Conservation (phyloP, 2,888 invertebrate species). For the Himalopsyche tibetana region DNA sequence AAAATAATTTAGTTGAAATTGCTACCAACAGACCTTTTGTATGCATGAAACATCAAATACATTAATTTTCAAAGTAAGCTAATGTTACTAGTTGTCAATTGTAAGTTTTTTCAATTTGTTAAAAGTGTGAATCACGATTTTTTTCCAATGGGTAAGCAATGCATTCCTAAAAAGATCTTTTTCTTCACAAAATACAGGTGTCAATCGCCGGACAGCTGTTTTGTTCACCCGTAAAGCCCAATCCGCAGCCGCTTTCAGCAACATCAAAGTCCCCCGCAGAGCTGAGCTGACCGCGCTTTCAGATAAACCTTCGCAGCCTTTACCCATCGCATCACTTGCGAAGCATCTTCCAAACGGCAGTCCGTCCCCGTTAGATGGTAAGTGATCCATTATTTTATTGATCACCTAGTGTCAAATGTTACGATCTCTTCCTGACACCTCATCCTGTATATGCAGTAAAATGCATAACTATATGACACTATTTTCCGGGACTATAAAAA, state of each 20-base stretch:
- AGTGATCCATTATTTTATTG: neutral
- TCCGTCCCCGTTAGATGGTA: conserved; percentile 41
- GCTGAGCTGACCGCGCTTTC: conserved; percentile 56
- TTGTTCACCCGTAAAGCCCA: conserved; percentile 85
- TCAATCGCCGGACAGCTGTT: conserved; percentile 77
- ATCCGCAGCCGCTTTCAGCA: conserved; percentile 74
- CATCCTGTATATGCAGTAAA: neutral
- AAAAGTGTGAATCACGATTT: too few species aligned
- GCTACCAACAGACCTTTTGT: too few species aligned
- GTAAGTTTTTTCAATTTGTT: too few species aligned
- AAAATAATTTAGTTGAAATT: too few species aligned
- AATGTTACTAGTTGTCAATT: too few species aligned
- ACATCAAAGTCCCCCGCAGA: conserved; percentile 55
- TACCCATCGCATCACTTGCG: conserved; percentile 14
- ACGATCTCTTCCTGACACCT: too few species aligned
- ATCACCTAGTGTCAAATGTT: neutral
- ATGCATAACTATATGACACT: too few species aligned
- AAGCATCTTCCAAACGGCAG: conserved; percentile 43
- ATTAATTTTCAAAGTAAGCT: too few species aligned
- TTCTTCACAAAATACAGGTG: conserved; percentile 50
- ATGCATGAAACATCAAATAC: too few species aligned
- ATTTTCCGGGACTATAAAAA: too few species aligned
- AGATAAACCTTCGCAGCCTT: conserved; percentile 48
- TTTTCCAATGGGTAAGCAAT: too few species aligned
- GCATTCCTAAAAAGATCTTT: too few species aligned